Conservation (phyloP, 2,888 invertebrate genomes). For the Dione vanillae region DNA sequence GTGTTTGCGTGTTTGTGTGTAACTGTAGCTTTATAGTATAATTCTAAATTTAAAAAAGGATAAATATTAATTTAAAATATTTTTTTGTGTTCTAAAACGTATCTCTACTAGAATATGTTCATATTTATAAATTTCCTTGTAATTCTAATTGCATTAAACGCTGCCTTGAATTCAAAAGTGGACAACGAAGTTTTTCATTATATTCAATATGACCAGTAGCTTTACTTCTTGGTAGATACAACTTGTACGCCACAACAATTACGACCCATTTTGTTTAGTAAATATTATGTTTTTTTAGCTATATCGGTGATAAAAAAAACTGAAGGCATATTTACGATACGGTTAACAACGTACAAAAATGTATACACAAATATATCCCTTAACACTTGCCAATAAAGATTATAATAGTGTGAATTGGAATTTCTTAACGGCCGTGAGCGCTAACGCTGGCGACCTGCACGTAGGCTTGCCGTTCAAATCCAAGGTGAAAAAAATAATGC, state of each 20-base stretch:
- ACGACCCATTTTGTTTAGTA: conserved; percentile 37
- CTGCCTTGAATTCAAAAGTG: too few relatives aligned
- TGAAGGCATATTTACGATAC: conserved; percentile 46
- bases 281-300: conserved; percentile 50
- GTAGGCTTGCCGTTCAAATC: conserved; percentile 57
- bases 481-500: conserved; percentile 67
- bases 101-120: too few relatives aligned
- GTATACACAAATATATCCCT: not conserved
- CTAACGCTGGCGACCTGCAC: conserved; percentile 72
- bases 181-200: too few relatives aligned
- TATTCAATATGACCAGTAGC: too few relatives aligned
- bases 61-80: too few relatives aligned
- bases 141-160: too few relatives aligned
- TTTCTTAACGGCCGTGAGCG: conserved; percentile 71
- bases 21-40: too few relatives aligned
- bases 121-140: too few relatives aligned
- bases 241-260: not conserved
- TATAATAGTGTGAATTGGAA: conserved; percentile 40
- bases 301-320: conserved; percentile 46
- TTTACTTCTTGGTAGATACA: too few relatives aligned
- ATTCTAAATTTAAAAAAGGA: too few relatives aligned
- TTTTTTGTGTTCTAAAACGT: too few relatives aligned
- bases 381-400: conserved; percentile 29
- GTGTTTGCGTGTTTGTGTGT: too few relatives aligned
- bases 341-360: conserved; percentile 23